A percentile compares a stretch with the other conserved stretches of the same genome.
Evolutionary conservation across 1,140 invertebrate genomes (phyloP).

Genomic region (Hycleus phaleratus): DNA sequence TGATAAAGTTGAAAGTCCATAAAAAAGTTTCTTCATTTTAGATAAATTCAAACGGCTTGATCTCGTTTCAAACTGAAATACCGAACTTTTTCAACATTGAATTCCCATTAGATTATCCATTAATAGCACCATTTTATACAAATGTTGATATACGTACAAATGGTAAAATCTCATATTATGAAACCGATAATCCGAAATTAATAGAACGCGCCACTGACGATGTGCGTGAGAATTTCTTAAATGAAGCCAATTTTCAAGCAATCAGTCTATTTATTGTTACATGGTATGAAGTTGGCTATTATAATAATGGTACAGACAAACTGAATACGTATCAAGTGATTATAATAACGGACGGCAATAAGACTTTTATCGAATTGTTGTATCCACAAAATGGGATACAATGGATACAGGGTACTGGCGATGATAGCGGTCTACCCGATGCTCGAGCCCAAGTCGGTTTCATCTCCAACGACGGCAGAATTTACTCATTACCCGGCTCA

Average conservation of each 20-base stretch:
- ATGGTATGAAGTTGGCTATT: slow-evolving; percentile 62
- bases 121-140: slow-evolving; percentile 84
- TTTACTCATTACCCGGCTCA: slow-evolving; percentile 68
- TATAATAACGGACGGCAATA: slow-evolving; percentile 70
- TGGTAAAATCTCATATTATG: slow-evolving; percentile 72
- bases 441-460: slow-evolving; percentile 89
- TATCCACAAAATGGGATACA: slow-evolving; percentile 83
- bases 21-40: slow-evolving; percentile 38
- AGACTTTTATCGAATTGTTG: slow-evolving; percentile 76
- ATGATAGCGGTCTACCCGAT: slow-evolving; percentile 62
- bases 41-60: slow-evolving; percentile 85
- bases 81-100: slow-evolving; percentile 77
- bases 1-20: neutral
- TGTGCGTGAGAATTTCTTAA: slow-evolving; percentile 62
- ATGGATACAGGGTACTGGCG: slow-evolving; percentile 74
- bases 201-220: slow-evolving; percentile 58
- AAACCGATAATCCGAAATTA: slow-evolving; percentile 58
- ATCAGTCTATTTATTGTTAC: slow-evolving; percentile 54
- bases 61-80: slow-evolving; percentile 84
- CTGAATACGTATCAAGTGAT: slow-evolving; percentile 73
- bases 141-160: slow-evolving; percentile 75
- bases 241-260: slow-evolving; percentile 58
- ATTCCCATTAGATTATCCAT: slow-evolving; percentile 83
- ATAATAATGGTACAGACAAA: slow-evolving; percentile 43
- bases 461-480: slow-evolving; percentile 67